phyloP scores from a whole-genome alignment of 2,797 vertebrate species.

The Gymnoscopelus microlampas region DNA sequence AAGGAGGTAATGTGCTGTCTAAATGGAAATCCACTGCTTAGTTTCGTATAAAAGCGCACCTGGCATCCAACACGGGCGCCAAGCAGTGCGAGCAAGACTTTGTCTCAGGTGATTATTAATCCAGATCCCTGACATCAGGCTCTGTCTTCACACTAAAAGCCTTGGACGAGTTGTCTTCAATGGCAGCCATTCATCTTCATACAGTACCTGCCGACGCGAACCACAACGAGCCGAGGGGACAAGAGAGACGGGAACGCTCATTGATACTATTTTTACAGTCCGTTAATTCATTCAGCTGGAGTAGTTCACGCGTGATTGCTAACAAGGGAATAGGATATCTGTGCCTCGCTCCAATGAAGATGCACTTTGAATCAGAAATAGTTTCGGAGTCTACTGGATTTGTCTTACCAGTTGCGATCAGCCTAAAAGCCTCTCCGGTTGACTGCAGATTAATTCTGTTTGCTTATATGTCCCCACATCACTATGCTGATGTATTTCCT shows the following conservation, averaged over 20 bases:
- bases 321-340: constrained; percentile 40
- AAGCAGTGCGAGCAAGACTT: constrained; percentile 44
- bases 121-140: constrained; percentile 38
- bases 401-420: constrained; percentile 13
- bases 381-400: constrained; percentile 35
- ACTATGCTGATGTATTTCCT: constrained; percentile 44
- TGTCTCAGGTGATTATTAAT: constrained; percentile 72
- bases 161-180: constrained; percentile 16
- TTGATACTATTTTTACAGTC: constrained; percentile 54
- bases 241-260: constrained; percentile 15
- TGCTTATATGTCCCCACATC: constrained; percentile 36
- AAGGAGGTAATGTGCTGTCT: constrained; percentile 69
- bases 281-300: constrained; percentile 48
- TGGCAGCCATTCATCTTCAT: constrained; percentile 55
- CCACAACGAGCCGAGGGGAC: constrained; percentile 36
- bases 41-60: constrained; percentile 66
- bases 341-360: constrained; percentile 25
- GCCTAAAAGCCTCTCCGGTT: too few species aligned
- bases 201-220: constrained; percentile 26
- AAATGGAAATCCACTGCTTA: constrained; percentile 75
- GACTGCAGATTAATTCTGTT: constrained; percentile 18
- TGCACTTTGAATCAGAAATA: constrained; percentile 7
- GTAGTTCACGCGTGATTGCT: constrained; percentile 10
- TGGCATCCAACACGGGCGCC: constrained; percentile 45
- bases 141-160: constrained; percentile 37